Evolutionary conservation across 2,113 vertebrate species (phyloP).

Genomic region (Aptenodytes patagonicus): DNA sequence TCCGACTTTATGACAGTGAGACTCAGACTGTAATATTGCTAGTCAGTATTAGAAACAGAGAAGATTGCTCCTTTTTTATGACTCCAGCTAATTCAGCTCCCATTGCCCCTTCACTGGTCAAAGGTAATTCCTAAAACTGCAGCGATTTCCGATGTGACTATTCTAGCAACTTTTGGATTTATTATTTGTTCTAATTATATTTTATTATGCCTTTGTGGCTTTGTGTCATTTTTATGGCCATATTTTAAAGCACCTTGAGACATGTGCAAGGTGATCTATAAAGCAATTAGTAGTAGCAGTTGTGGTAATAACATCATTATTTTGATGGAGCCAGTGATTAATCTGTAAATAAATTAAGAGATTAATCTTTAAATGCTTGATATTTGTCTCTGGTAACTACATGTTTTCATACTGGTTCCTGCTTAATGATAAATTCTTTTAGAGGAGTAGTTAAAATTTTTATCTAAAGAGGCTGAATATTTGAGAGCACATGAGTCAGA

Average conservation of each 20-base stretch:
- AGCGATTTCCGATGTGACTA: not conserved
- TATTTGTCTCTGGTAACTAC: not conserved
- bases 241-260: slow-evolving; percentile 16
- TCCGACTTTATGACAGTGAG: not conserved
- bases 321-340: not conserved
- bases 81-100: too few relatives aligned
- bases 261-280: not conserved
- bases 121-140: not conserved
- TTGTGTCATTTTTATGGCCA: not conserved
- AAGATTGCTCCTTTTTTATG: too few relatives aligned
- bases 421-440: not conserved
- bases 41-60: not conserved
- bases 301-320: not conserved
- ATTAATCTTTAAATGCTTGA: not conserved
- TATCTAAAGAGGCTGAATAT: not conserved
- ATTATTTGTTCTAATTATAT: not conserved
- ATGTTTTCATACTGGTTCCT: not conserved
- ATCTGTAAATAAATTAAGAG: not conserved
- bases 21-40: not conserved
- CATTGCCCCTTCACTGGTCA: not conserved
- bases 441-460: not conserved
- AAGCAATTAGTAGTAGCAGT: not conserved
- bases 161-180: not conserved
- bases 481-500: not conserved
- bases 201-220: slow-evolving; percentile 13